A percentile compares a stretch with the other conserved stretches of the same genome.
Conservation (phyloP, 2,888 invertebrate genomes). For the Dasysyrphus albostriatus region DNA sequence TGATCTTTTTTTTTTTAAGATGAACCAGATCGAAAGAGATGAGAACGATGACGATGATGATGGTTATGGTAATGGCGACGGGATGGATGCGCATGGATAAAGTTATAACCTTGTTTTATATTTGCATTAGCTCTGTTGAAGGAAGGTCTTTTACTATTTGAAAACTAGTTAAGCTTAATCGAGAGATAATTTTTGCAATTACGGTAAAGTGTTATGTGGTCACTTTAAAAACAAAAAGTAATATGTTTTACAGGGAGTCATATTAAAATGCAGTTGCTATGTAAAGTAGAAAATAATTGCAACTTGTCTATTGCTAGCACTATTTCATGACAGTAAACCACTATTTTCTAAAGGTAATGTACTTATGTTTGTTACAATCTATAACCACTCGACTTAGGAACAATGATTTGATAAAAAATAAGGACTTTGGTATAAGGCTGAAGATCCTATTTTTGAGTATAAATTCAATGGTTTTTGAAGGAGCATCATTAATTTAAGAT, state of each 20-base stretch:
- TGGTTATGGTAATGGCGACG: not conserved
- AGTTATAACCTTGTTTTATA: conserved; percentile 29
- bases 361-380: too few relatives aligned
- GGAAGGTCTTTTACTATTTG: conserved; percentile 8
- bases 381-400: too few relatives aligned
- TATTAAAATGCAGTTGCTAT: not conserved
- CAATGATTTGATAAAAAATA: too few relatives aligned
- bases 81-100: not conserved
- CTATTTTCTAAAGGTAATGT: too few relatives aligned
- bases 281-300: not conserved
- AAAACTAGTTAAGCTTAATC: conserved; percentile 22
- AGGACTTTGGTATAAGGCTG: too few relatives aligned
- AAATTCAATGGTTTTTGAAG: too few relatives aligned
- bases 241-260: not conserved
- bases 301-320: too few relatives aligned
- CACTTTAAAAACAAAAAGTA: not conserved
- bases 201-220: conserved; percentile 4
- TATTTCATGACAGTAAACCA: too few relatives aligned
- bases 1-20: conserved; percentile 5
- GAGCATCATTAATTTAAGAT: too few relatives aligned
- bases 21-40: conserved; percentile 22
- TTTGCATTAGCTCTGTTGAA: not conserved
- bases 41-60: not conserved
- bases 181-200: conserved; percentile 22
- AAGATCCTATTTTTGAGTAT: too few relatives aligned